Base-by-base conservation (phyloP, 2,888 invertebrate genomes). In the Zaprionus bogoriensis region DNA sequence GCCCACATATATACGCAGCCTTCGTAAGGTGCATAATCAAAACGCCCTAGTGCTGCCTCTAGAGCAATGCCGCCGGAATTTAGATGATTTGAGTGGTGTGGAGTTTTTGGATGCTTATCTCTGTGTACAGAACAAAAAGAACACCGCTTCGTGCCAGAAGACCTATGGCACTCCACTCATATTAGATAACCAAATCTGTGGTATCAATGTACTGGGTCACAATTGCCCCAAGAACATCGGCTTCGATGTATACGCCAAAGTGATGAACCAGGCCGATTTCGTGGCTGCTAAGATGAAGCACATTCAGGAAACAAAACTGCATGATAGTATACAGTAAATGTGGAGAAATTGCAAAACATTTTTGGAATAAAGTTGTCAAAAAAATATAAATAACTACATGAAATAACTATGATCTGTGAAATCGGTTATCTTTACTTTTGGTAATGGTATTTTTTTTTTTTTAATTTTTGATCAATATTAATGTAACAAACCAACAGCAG, bases 121-220 rank as follows among this genome's bases (percentile, higher is more conserved):
- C 17, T 79, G 79, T 30, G 38, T 67, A 0, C 9, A 4, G 5
- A 82, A 82, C 2, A 7, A 6, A 4, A 45, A 20, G 14, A 2
- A 1, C 0, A 27, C 53, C 3, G 0, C 2, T 0, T 9, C 0
- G 0, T 82, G 82, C 10, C 52, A 61, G 27, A 9, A 14, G 0
- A 54, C 48, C 12, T 4, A 44, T 1, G 79, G 79, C 0, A 59
- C 42, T 20, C 79, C 82, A 0, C 55, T 78, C 0, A 23, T 82
- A 4, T 14, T 51, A n/a, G 7, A 64, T 0, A 54, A 45, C 3
- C 9, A 17, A 14, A 41, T 82, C 19, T 79, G 83, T 42, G 79
- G 68, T 6, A 22, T 79, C 4, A 82, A 79, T 28, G 1, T 79
- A 1, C 2, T 47, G 17, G 79, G 79, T 2, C 79, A 69, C 27